Base-by-base conservation (phyloP, 2,797 vertebrate species). In the Poecile montanus region DNA sequence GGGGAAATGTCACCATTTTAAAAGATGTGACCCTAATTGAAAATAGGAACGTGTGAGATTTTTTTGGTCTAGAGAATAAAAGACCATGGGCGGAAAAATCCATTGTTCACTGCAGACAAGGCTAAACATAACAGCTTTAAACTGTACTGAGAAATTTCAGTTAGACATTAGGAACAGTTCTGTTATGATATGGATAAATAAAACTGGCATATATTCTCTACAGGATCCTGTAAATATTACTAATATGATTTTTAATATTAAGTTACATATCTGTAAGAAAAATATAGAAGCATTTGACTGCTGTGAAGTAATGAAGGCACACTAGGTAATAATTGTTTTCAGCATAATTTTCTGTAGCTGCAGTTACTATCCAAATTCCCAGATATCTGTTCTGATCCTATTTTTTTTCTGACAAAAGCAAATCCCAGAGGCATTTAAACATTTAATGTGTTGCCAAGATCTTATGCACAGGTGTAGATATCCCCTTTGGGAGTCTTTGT, bases 341-440 rank as follows among this genome's bases (percentile, higher is more conserved):
- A 92, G 44, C 47, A 51, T 47, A 3, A 54, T 94, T 86, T 89
- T 71, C 38, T 70, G 1, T 66, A 90, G 70, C 47, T 84, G 66
- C 36, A 86, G 61, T 74, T 82, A 80, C 57, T 72, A 65, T 40
- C 27, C 65, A 77, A 63, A 11, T 92, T 85, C 5, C 63, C 57
- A 82, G 60, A 8, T 93, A 85, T 6, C 75, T 93, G 32, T 85
- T 85, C 40, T 51, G 50, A 72, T 85, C 18, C 30, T 63, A 0
- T 11, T 57, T 85, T 89, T 93, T 94, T 83, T 17, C 62, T 42
- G 18, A 75, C 45, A 78, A 32, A 85, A 88, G 48, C 63, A 15
- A 94, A 91, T 91, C 51, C 44, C 85, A 80, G 38, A 71, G 79
- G 75, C 40, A 84, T 68, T 94, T 62, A 81, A 86, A 58, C 85